Evolutionary conservation across 2,888 invertebrate genomes (phyloP).

Genomic region (Hypena proboscidalis): DNA sequence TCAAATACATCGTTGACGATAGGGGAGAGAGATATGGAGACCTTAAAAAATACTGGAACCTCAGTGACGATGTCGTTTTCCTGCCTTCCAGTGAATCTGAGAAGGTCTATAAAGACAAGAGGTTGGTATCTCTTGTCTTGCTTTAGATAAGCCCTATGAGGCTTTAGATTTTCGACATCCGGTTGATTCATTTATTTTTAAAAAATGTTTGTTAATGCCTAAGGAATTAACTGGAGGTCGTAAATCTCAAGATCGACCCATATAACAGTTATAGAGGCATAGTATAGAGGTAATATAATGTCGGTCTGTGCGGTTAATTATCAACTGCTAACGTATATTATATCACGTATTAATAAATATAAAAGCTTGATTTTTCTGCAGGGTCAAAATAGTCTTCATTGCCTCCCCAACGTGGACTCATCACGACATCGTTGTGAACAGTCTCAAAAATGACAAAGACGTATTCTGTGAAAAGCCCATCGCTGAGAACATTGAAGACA

Average conservation of each 20-base stretch:
- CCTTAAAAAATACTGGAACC: constrained; percentile 78
- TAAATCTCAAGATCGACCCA: too few species aligned
- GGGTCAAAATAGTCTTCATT: constrained; percentile 74
- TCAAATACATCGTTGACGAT: constrained; percentile 86
- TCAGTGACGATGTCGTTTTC: constrained; percentile 72
- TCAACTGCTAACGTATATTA: too few species aligned
- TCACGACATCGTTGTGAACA: constrained; percentile 80
- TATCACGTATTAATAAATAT: too few species aligned
- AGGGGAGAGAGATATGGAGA: constrained; percentile 68
- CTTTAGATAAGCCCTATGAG: not conserved
- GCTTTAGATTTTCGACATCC: too few species aligned
- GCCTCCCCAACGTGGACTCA: constrained; percentile 86
- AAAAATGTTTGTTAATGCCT: too few species aligned
- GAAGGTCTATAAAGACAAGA: constrained; percentile 80
- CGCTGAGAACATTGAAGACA: constrained; percentile 81
- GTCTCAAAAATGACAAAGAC: constrained; percentile 84
- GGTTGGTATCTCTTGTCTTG: constrained; percentile 57
- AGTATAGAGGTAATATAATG: too few species aligned
- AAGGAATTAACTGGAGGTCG: too few species aligned
- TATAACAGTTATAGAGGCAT: too few species aligned
- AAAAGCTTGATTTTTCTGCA: constrained; percentile 8
- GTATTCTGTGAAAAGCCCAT: constrained; percentile 90
- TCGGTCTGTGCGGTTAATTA: too few species aligned
- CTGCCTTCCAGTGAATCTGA: constrained; percentile 76
- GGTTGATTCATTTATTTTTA: too few species aligned